phyloP scores from a whole-genome alignment of 1,140 invertebrate genomes.

The Macrosteles quadrilineatus region DNA sequence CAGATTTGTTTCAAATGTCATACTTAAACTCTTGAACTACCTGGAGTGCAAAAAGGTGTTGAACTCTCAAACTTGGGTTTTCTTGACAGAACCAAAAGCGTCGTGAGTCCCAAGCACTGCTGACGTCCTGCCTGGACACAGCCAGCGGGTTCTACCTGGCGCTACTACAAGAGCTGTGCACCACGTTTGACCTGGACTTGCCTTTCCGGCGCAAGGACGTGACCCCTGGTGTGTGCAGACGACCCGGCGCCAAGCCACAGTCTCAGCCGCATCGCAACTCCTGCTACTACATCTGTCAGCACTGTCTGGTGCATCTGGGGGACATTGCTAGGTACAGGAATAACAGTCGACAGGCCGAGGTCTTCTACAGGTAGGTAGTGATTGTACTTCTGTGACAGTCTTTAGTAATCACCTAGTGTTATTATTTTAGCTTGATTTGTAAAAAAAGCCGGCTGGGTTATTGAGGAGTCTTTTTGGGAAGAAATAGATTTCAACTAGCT shows the following conservation, averaged over 20 bases:
- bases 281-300: conserved; percentile 81
- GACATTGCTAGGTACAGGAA: conserved; percentile 83
- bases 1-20: too few species aligned
- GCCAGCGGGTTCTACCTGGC: conserved; percentile 84
- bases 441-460: too few species aligned
- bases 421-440: too few species aligned
- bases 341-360: conserved; percentile 76
- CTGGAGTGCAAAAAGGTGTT: too few species aligned
- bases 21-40: too few species aligned
- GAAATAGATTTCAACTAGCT: too few species aligned
- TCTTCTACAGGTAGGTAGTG: conserved; percentile 71
- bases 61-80: too few species aligned
- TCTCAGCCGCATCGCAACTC: conserved; percentile 66
- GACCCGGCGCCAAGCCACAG: conserved; percentile 15
- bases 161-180: conserved; percentile 78
- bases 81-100: conserved; percentile 64
- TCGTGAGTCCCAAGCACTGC: conserved; percentile 70
- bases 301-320: conserved; percentile 84
- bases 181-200: conserved; percentile 76
- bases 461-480: too few species aligned
- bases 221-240: conserved; percentile 5
- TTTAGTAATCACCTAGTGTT: too few species aligned
- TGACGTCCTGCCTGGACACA: conserved; percentile 77
- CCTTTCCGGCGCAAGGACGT: conserved; percentile 61
- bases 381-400: too few species aligned